Evolutionary conservation across 2,797 vertebrate genomes (phyloP).

Genomic region (Decapterus maruadsi): DNA sequence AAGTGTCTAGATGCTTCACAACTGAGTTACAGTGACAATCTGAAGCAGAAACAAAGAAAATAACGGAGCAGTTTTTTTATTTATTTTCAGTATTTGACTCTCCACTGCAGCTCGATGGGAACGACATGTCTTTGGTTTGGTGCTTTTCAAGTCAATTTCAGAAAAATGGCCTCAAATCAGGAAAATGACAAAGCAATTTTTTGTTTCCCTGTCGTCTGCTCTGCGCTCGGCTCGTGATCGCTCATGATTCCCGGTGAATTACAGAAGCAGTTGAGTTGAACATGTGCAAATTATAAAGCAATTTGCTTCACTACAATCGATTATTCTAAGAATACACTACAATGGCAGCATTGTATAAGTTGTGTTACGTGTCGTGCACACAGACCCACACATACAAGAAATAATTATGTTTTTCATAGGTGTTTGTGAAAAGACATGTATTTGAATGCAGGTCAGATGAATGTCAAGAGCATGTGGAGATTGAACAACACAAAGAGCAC

Average conservation of each 20-base stretch:
- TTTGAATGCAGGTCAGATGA: slow-evolving; percentile 1
- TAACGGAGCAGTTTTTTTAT: too few species aligned
- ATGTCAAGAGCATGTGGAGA: background rate
- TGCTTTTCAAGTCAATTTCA: too few species aligned
- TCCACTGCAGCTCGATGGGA: too few species aligned
- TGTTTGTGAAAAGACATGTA: background rate
- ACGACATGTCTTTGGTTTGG: too few species aligned
- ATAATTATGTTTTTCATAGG: background rate
- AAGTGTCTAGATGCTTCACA: too few species aligned
- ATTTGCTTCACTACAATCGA: too few species aligned
- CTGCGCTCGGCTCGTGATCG: background rate
- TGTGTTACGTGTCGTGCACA: background rate
- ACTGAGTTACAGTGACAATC: too few species aligned
- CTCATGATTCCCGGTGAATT: background rate
- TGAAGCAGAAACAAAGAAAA: too few species aligned
- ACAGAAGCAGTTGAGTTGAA: too few species aligned
- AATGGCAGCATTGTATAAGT: background rate
- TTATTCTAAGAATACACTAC: background rate
- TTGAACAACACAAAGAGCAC: background rate
- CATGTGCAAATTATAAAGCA: too few species aligned
- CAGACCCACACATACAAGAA: background rate
- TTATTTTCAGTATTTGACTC: too few species aligned
- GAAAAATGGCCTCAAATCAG: background rate
- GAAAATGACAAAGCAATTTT: background rate
- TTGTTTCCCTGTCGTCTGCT: background rate